phyloP scores from a whole-genome alignment of 2,888 invertebrate species.

The Cataglyphis rosenhaueri region DNA sequence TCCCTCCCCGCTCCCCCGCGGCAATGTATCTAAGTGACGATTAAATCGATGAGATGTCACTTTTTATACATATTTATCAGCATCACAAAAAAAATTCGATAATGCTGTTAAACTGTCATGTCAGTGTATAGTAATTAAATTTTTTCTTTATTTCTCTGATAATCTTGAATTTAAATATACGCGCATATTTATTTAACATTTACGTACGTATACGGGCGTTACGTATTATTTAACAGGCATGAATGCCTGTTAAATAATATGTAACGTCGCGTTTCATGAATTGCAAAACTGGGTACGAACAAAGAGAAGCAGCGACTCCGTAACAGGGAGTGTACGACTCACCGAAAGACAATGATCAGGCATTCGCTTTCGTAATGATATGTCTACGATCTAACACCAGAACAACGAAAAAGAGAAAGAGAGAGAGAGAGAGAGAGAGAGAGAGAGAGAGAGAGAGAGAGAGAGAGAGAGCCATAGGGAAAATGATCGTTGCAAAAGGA shows the following conservation, averaged over 20 bases:
- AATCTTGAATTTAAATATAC: not conserved
- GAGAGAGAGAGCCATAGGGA: slow-evolving; percentile 10
- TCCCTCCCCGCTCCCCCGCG: too few relatives aligned
- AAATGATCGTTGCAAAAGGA: slow-evolving; percentile 38
- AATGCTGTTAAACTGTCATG: not conserved
- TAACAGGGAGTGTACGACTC: slow-evolving; percentile 39
- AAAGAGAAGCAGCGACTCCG: slow-evolving; percentile 34
- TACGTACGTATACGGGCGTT: not conserved
- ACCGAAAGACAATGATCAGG: slow-evolving; percentile 50
- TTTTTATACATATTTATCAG: too few relatives aligned
- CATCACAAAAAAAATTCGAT: not conserved
- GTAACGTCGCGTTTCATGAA: slow-evolving; percentile 38
- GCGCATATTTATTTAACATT: too few relatives aligned
- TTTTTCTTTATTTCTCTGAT: not conserved
- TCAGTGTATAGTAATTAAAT: not conserved
- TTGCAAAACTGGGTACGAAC: slow-evolving; percentile 39
- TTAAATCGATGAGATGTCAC: too few relatives aligned
- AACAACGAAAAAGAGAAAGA: not conserved
- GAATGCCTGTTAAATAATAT: too few relatives aligned
- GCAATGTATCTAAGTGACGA: too few relatives aligned
- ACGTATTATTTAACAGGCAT: not conserved
- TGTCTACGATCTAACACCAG: slow-evolving; percentile 18
- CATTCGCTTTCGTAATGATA: slow-evolving; percentile 48
- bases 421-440: not conserved
- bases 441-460: not conserved